Conservation (phyloP, 1,140 invertebrate genomes). For the Drosophila nigromelanica region DNA sequence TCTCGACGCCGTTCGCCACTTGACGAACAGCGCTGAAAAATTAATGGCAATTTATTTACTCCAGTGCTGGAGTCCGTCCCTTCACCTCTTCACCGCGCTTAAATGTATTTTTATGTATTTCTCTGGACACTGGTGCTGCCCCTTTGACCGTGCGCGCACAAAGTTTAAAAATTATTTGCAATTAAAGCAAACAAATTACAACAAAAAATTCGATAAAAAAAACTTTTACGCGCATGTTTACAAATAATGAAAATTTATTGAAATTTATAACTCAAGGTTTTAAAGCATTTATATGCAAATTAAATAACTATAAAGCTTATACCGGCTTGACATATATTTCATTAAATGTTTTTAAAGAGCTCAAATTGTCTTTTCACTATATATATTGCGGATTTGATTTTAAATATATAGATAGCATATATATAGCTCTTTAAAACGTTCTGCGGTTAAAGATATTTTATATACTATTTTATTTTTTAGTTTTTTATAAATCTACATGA, state of each 20-base stretch:
- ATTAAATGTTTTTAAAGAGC: conserved; percentile 3
- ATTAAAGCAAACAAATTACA: conserved; percentile 80
- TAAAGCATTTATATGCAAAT: conserved; percentile 27
- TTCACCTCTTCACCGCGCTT: conserved; percentile 26
- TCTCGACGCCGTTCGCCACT: conserved; percentile 66
- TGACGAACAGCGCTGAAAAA: conserved; percentile 79
- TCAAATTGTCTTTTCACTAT: too few species aligned
- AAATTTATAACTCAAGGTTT: conserved; percentile 40
- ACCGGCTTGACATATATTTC: conserved; percentile 29
- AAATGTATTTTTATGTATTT: conserved; percentile 58
- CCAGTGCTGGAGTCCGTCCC: conserved; percentile 19
- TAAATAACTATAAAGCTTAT: conserved; percentile 12
- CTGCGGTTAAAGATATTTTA: not conserved
- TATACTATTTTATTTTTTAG: not conserved
- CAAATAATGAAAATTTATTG: conserved; percentile 55
- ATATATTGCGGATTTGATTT: too few species aligned
- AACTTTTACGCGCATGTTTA: conserved; percentile 52
- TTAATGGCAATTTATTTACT: conserved; percentile 83
- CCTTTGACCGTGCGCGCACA: conserved; percentile 29
- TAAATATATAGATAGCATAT: too few species aligned
- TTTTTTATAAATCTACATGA: not conserved
- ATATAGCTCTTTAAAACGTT: too few species aligned
- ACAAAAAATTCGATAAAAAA: not conserved
- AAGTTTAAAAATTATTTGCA: conserved; percentile 79
- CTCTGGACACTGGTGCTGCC: conserved; percentile 14